Conservation (phyloP, 2,113 vertebrate genomes). For the Anser brachyrhynchus region DNA sequence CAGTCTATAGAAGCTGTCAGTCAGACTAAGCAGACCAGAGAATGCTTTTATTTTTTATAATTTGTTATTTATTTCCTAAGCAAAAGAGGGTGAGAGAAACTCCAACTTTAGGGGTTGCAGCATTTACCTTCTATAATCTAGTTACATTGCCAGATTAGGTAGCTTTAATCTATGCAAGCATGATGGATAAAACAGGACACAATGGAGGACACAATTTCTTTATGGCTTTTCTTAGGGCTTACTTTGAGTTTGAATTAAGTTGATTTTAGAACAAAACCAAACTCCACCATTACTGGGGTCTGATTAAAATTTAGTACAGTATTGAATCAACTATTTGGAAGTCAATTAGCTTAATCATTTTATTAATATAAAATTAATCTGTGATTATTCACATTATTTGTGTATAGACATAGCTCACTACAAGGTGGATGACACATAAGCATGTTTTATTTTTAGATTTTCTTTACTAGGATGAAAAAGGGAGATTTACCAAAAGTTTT, state of each 20-base stretch:
- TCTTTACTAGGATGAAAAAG: constrained; percentile 56
- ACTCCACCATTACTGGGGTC: neutral
- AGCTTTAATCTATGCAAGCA: neutral
- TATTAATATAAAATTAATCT: too few species aligned
- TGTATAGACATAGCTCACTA: neutral
- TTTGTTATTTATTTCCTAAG: too few species aligned
- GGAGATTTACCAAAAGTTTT: constrained; percentile 37
- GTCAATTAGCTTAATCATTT: neutral
- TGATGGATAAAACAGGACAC: neutral
- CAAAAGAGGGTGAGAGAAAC: neutral
- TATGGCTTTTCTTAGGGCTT: neutral
- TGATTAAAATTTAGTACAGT: neutral
- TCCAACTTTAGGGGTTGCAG: neutral
- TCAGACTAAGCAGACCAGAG: constrained; percentile 28
- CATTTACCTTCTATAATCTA: neutral
- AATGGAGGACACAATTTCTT: neutral
- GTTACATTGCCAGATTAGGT: neutral
- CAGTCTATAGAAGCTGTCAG: constrained; percentile 52
- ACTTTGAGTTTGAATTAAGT: neutral
- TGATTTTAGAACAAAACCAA: neutral
- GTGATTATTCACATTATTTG: too few species aligned
- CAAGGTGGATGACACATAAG: constrained; percentile 21
- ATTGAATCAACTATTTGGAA: neutral
- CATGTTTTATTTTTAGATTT: constrained; percentile 48
- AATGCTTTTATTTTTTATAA: neutral